phyloP scores from a whole-genome alignment of 2,888 invertebrate genomes.

The Phanerotoma sp. region DNA sequence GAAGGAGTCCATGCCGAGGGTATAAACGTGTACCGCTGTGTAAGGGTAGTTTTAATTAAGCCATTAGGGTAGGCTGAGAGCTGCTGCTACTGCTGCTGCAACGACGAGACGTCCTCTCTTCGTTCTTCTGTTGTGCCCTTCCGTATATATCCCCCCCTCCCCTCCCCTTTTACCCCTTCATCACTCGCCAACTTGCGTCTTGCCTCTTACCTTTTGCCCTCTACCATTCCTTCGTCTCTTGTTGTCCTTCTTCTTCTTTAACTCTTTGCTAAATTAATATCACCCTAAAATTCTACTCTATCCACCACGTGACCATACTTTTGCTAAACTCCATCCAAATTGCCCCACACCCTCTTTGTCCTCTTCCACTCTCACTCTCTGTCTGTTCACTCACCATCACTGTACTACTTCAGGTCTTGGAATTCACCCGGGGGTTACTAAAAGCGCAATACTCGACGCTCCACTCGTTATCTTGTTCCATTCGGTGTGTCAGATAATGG shows the following conservation, averaged over 20 bases:
- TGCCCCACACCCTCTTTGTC: slow-evolving; percentile 20
- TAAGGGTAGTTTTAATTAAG: slow-evolving; percentile 57
- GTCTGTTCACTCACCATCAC: slow-evolving; percentile 13
- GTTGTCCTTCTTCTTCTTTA: slow-evolving; percentile 12
- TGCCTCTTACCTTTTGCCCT: slow-evolving; percentile 8
- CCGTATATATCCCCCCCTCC: slow-evolving; percentile 12
- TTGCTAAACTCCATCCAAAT: slow-evolving; percentile 11
- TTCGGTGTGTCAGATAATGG: slow-evolving; percentile 18
- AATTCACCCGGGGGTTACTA: slow-evolving; percentile 18
- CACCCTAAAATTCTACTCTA: slow-evolving; percentile 37
- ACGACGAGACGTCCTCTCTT: slow-evolving; percentile 31
- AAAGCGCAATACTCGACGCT: slow-evolving; percentile 15
- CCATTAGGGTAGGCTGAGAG: slow-evolving; percentile 56
- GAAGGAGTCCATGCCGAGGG: slow-evolving; percentile 15
- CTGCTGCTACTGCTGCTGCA: slow-evolving; percentile 37
- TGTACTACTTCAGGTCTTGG: slow-evolving; percentile 2
- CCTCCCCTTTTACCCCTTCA: slow-evolving; percentile 8
- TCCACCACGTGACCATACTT: not conserved
- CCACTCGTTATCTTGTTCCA: slow-evolving; percentile 17
- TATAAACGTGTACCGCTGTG: slow-evolving; percentile 33
- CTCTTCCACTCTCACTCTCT: slow-evolving; percentile 5
- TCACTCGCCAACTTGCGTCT: slow-evolving; percentile 1
- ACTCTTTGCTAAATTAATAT: slow-evolving; percentile 53
- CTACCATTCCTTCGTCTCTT: slow-evolving; percentile 22
- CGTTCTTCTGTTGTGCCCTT: slow-evolving; percentile 8